A percentile compares a stretch with the other conserved stretches of the same genome.
Conservation (phyloP, 2,113 vertebrate genomes). For the Mola mola region DNA sequence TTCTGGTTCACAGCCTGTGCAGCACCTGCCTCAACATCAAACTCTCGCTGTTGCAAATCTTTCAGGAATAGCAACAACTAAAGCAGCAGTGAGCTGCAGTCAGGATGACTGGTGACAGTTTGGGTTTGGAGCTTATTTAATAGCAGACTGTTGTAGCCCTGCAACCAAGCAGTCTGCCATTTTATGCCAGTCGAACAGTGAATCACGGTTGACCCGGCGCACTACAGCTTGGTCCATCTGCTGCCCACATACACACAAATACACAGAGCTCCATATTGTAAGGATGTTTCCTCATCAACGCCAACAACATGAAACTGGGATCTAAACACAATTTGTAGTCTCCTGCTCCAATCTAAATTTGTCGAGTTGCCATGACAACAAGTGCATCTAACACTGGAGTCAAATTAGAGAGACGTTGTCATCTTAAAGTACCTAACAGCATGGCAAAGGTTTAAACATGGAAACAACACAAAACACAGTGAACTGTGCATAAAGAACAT, state of each 20-base stretch:
- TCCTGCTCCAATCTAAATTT: not conserved
- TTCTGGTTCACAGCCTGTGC: slow-evolving; percentile 12
- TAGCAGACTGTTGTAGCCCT: slow-evolving; percentile 43
- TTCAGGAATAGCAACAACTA: too few relatives aligned
- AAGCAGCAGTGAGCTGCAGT: too few relatives aligned
- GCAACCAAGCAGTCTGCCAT: slow-evolving; percentile 46
- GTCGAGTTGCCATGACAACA: slow-evolving; percentile 3
- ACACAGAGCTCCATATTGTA: not conserved
- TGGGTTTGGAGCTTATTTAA: slow-evolving; percentile 38
- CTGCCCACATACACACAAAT: slow-evolving; percentile 7
- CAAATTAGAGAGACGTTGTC: not conserved
- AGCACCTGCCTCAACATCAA: too few relatives aligned
- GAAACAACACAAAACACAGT: too few relatives aligned
- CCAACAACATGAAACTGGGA: not conserved
- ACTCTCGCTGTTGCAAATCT: too few relatives aligned
- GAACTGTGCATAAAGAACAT: too few relatives aligned
- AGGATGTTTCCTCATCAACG: slow-evolving; percentile 1
- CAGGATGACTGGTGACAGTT: slow-evolving; percentile 10
- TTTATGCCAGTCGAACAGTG: slow-evolving; percentile 62
- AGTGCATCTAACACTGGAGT: not conserved
- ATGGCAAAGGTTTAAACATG: too few relatives aligned
- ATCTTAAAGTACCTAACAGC: not conserved
- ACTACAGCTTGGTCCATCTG: slow-evolving; percentile 53
- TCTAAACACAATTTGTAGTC: not conserved
- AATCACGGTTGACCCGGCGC: slow-evolving; percentile 51